Percentiles rank a stretch among this genome's conserved stretches.
These are phyloP conservation scores for Petrocephalus zakoni DNA, from an alignment of 2,113 vertebrate species.

Conservation along the genomic window DNA sequence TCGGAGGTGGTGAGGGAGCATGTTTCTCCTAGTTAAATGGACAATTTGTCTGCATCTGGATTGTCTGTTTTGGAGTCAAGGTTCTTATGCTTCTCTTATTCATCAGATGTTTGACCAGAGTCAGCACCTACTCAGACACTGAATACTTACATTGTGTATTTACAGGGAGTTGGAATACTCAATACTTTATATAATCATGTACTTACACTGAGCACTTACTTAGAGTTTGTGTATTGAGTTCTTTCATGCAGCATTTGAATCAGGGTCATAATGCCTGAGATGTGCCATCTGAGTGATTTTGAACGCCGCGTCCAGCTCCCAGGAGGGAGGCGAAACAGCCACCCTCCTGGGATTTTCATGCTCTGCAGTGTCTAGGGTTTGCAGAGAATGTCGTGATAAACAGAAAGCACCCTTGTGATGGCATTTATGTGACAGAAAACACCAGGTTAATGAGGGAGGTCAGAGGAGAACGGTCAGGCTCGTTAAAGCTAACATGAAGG, in stretches of 20 bases:
- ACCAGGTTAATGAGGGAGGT: neutral
- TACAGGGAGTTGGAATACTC: neutral
- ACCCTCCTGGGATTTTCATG: neutral
- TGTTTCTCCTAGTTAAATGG: neutral
- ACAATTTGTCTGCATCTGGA: neutral
- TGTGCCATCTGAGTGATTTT: neutral
- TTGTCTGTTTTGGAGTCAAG: neutral
- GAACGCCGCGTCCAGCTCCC: neutral
- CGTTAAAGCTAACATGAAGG: neutral
- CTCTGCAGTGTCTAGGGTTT: neutral
- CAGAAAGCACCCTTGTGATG: neutral
- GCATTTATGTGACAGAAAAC: neutral
- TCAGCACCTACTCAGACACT: neutral
- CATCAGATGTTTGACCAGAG: neutral
- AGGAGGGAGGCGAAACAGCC: neutral
- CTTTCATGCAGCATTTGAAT: neutral
- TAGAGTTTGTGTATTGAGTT: neutral
- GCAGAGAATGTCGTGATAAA: neutral
- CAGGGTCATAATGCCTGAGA: neutral
- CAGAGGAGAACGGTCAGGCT: neutral
- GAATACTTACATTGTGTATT: neutral
- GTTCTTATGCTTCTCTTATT: neutral
- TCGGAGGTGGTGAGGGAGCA: neutral
- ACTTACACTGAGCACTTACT: neutral
- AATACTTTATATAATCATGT: neutral